Base-by-base conservation (phyloP, 2,797 vertebrate species). In the Darevskia nairensis region DNA sequence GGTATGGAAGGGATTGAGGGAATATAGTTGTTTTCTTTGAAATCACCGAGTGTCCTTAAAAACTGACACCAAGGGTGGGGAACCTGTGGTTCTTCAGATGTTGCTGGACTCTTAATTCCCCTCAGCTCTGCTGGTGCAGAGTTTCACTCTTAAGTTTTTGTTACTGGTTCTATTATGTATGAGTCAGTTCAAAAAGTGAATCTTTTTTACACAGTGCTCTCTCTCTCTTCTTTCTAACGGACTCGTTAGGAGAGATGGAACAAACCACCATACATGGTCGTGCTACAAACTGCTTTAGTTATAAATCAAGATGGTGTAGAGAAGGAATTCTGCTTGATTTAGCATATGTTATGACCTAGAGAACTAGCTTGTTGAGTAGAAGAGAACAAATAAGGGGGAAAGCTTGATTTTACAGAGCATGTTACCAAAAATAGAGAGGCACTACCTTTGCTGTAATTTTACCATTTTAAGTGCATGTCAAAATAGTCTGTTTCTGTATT, bases 341-440 rank as follows among this genome's bases (percentile, higher is more conserved):
- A 89, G 76, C 21, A 13, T 74, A 44, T 79, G 23, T 80, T 89
- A 76, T 82, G 41, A 88, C 69, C 69, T 39, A 71, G 68, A 84
- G 41, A 85, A 80, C 21, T 39, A 79, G 55, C 3, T 66, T 74
- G 32, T 85, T 85, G 69, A 64, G 55, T 80, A 41, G 50, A 85
- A 75, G n/a, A 50, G 55, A 80, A 80, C 82, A 80, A 88, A 84
- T 84, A 55, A 75, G 32, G 59, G 21, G 21, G 68, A 29, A 11
- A 17, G 32, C 74, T 74, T 19, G 74, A 77, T 80, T 85, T 79
- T 74, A 66, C 59, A 89, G 83, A 74, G 69, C 69, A 75, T 35
- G 41, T 80, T 89, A 75, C 88, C 78, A 85, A 85, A 81, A 85
- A 89, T 81, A 83, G 88, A 66, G 29, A 69, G n/a, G 50, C 75